Conservation (phyloP, 2,113 vertebrate genomes). For the Haemorhous mexicanus region DNA sequence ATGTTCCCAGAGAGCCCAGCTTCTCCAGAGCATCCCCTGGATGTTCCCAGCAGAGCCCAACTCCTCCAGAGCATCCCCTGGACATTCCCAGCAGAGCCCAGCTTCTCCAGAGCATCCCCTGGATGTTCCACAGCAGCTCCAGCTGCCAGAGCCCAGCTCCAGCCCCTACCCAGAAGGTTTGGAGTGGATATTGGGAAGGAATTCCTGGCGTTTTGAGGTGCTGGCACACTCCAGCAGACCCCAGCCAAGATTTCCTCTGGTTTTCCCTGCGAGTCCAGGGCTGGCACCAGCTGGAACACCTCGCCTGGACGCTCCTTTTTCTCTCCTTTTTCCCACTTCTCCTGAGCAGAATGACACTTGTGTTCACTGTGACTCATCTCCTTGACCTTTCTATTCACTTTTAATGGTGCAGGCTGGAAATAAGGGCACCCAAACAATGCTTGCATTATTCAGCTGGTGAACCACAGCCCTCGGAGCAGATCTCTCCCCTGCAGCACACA, state of each 20-base stretch:
- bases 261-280: background rate
- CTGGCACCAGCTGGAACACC: slow-evolving; percentile 28
- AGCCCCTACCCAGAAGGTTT: background rate
- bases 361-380: slow-evolving; percentile 57
- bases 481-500: background rate
- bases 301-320: background rate
- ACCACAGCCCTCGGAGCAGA: background rate
- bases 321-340: background rate
- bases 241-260: background rate
- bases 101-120: background rate
- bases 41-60: background rate
- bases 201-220: background rate
- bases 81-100: too few relatives aligned
- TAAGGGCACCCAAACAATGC: slow-evolving; percentile 47
- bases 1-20: background rate
- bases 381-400: slow-evolving; percentile 62
- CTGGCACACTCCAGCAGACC: background rate
- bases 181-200: background rate
- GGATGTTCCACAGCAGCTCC: background rate
- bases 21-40: background rate
- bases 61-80: too few relatives aligned
- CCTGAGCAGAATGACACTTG: slow-evolving; percentile 49
- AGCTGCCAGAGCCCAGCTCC: background rate
- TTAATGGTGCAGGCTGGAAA: slow-evolving; percentile 45
- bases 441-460: slow-evolving; percentile 31